Evolutionary conservation across 2,113 vertebrate genomes (phyloP).

Genomic region (Setophaga kirtlandii): DNA sequence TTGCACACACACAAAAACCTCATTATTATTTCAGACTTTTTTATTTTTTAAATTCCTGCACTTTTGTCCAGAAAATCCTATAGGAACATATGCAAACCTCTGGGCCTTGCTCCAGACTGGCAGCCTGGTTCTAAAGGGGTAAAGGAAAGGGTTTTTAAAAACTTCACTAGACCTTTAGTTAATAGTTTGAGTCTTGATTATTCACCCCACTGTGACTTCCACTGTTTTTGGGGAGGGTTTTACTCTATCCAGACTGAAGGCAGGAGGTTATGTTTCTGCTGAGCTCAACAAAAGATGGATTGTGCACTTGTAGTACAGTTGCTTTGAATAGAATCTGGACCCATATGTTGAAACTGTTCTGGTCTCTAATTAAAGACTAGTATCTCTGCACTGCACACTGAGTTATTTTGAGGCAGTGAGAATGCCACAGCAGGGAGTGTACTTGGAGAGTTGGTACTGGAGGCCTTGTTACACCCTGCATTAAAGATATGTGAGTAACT

Average conservation of each 20-base stretch:
- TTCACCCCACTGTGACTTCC: neutral
- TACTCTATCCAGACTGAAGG: constrained; percentile 22
- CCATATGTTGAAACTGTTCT: constrained; percentile 60
- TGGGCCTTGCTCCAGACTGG: neutral
- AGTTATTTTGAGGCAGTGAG: constrained; percentile 61
- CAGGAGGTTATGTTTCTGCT: constrained; percentile 45
- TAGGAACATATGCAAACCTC: neutral
- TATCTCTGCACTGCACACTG: constrained; percentile 53
- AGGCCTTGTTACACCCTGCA: constrained; percentile 34
- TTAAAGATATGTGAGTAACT: constrained; percentile 33
- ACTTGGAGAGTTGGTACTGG: constrained; percentile 38
- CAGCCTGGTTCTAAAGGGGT: neutral
- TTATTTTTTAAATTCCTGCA: neutral
- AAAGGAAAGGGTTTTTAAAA: constrained; percentile 8
- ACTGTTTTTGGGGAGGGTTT: neutral
- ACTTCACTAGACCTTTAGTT: neutral
- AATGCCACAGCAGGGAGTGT: constrained; percentile 70
- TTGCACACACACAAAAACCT: neutral
- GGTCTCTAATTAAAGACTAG: constrained; percentile 64
- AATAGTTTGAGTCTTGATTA: neutral
- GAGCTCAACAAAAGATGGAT: constrained; percentile 60
- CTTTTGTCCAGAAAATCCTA: neutral
- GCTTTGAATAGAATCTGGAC: constrained; percentile 59
- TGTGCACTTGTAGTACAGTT: constrained; percentile 21
- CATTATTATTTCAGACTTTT: neutral